phyloP scores from a whole-genome alignment of 92 coral and sea anemone species.

The Pocillopora meandrina region DNA sequence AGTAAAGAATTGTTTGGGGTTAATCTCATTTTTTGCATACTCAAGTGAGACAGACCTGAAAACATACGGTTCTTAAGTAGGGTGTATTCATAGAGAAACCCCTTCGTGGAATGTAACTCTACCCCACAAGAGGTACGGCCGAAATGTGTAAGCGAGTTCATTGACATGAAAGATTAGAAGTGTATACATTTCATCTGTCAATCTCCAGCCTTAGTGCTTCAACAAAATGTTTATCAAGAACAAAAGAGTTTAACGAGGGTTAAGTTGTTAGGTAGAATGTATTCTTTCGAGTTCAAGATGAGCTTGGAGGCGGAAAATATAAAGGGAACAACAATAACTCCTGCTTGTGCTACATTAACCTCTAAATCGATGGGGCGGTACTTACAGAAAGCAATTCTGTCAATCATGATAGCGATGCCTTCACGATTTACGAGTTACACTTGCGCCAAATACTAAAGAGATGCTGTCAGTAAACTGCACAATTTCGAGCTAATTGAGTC shows the following conservation, averaged over 20 bases:
- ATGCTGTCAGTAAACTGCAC: constrained; percentile 69
- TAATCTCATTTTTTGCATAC: background rate
- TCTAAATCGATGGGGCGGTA: constrained; percentile 91
- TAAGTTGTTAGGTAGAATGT: constrained; percentile 19
- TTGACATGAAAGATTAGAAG: constrained; percentile 36
- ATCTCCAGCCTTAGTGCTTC: constrained; percentile 6
- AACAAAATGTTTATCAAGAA: constrained; percentile 38
- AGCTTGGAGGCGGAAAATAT: constrained; percentile 51
- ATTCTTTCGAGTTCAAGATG: constrained; percentile 22
- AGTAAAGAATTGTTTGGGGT: background rate
- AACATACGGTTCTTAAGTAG: constrained; percentile 26
- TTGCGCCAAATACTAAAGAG: constrained; percentile 67
- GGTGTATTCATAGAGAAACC: background rate
- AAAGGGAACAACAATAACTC: constrained; percentile 69
- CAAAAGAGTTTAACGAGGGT: constrained; percentile 40
- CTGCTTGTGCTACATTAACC: constrained; percentile 69
- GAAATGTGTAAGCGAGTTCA: constrained; percentile 1
- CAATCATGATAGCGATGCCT: constrained; percentile 77
- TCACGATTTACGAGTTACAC: constrained; percentile 55
- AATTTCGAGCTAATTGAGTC: constrained; percentile 74
- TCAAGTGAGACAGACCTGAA: background rate
- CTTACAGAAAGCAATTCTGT: constrained; percentile 54
- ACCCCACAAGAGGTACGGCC: constrained; percentile 10
- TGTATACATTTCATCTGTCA: constrained; percentile 39
- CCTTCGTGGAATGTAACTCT: constrained; percentile 63